Base-by-base conservation (phyloP, 2,113 vertebrate genomes). In the Ochotona curzoniae region DNA sequence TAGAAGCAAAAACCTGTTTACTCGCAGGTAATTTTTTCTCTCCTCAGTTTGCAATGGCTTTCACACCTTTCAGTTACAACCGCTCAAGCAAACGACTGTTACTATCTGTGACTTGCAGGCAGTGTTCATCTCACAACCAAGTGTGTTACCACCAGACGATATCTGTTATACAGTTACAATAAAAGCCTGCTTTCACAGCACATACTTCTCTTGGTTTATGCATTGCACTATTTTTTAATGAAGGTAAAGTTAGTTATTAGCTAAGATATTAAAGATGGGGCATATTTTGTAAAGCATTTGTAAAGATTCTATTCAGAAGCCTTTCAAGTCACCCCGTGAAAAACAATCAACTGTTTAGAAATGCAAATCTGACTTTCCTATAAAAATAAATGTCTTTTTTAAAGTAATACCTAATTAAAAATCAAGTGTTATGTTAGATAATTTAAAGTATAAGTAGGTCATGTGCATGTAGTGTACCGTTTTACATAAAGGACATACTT, bases 1-100 rank as follows among this genome's bases (percentile, higher is more conserved):
- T 90, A 90, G 61, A 89, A 91, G 44, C 28, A 94, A 80, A 73
- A 81, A 6, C 14, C 85, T 74, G n/a, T 35, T 94, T 94, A 96
- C 44, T 79, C 5, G 12, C 71, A 85, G 54, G 63, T 17, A 57
- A 18, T 91, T 83, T 69, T 8, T 18, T 67, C 25, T 67, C 28
- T 79, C 44, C 21, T 85, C 47, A 74, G 26, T 66, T 73, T 78
- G 57, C 20, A 47, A 85, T 38, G 88, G 18, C 84, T 78, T 94
- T 94, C 82, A 71, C 0, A 90, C 14, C 11, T 69, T 91, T 80
- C 73, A 91, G 60, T 93, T 84, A 93, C 15, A 93, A 90, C 30
- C 15, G 89, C 70, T 70, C 57, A 69, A n/a, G 44, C n/a, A 93
- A 90, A 93, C 25, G 94, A 91, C 1, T 82, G 25, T 73, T 94